Conservation (phyloP, 2,113 vertebrate genomes). For the Alligator sinensis region DNA sequence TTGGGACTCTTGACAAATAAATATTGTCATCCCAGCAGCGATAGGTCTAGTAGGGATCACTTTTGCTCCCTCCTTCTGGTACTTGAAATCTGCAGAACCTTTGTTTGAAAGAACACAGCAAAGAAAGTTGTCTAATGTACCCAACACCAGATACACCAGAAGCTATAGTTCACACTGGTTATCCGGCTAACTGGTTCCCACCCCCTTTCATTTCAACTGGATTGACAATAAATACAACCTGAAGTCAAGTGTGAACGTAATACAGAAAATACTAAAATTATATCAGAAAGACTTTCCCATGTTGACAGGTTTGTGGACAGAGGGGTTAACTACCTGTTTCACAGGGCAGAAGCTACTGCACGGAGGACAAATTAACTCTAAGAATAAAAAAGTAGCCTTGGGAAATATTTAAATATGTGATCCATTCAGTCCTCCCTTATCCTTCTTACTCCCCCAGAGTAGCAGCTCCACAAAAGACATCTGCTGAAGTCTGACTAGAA, state of each 20-base stretch:
- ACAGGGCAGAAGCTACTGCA: not conserved
- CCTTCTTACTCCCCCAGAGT: not conserved
- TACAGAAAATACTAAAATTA: accelerated
- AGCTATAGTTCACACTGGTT: too few relatives aligned
- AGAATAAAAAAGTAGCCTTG: not conserved
- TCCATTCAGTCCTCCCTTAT: not conserved
- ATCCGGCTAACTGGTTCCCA: too few relatives aligned
- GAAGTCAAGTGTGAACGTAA: accelerated
- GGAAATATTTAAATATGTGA: not conserved
- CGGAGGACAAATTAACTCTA: not conserved
- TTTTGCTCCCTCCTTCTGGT: not conserved
- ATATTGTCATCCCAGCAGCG: not conserved
- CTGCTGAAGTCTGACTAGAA: not conserved
- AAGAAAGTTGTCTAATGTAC: not conserved
- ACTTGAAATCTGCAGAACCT: not conserved
- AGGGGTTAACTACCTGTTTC: not conserved
- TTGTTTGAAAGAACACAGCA: not conserved
- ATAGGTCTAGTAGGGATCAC: too few relatives aligned
- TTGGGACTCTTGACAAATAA: not conserved
- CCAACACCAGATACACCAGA: accelerated
- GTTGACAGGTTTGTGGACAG: accelerated
- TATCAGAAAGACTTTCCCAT: not conserved
- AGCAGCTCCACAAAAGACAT: not conserved
- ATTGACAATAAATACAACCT: not conserved
- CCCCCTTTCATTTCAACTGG: too few relatives aligned